phyloP scores from a whole-genome alignment of 2,888 invertebrate genomes.

The Barypeithes pellucidus region DNA sequence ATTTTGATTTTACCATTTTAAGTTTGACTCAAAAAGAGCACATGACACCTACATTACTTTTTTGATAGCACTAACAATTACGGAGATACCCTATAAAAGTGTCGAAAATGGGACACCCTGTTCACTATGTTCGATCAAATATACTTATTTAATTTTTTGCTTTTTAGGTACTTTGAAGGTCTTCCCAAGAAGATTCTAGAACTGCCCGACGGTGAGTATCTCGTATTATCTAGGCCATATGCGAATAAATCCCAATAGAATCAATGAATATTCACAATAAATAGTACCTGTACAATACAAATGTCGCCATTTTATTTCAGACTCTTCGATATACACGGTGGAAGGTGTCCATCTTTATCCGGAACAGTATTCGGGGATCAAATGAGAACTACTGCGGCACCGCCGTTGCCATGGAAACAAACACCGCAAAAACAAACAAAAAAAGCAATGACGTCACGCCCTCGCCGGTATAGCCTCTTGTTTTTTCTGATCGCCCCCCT shows the following conservation, averaged over 20 bases:
- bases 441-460: slow-evolving; percentile 43
- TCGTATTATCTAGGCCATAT: too few species aligned
- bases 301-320: slow-evolving; percentile 75
- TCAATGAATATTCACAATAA: too few species aligned
- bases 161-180: slow-evolving; percentile 86
- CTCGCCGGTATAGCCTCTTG: slow-evolving; percentile 30
- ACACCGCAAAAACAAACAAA: slow-evolving; percentile 52
- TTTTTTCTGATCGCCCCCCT: slow-evolving; percentile 31
- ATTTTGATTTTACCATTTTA: too few species aligned
- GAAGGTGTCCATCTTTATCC: slow-evolving; percentile 91
- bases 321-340: slow-evolving; percentile 95
- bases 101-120: too few species aligned
- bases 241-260: too few species aligned
- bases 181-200: slow-evolving; percentile 92
- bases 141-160: too few species aligned
- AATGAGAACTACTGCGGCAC: slow-evolving; percentile 63
- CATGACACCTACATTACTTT: too few species aligned
- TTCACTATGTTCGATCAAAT: too few species aligned
- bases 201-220: slow-evolving; percentile 89
- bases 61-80: too few species aligned
- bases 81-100: too few species aligned
- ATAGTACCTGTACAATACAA: too few species aligned
- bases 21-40: too few species aligned
- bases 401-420: slow-evolving; percentile 64
- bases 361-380: slow-evolving; percentile 77